Conservation (phyloP, 2,888 invertebrate genomes). For the Trisateles emortualis region DNA sequence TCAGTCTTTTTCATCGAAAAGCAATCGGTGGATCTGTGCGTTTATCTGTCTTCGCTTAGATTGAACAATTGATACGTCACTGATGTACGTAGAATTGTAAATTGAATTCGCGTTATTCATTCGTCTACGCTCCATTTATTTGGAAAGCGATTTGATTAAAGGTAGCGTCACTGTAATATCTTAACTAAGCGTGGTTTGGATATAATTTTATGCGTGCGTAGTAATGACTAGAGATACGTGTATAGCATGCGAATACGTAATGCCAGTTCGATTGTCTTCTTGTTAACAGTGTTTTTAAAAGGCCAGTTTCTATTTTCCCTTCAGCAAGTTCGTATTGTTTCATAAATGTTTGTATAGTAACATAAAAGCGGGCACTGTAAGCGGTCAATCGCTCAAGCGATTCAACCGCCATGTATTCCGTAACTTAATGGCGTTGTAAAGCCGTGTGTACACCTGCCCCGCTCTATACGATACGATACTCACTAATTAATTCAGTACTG, state of each 20-base stretch:
- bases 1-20: conserved; percentile 82
- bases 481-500: conserved; percentile 80
- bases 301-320: conserved; percentile 40
- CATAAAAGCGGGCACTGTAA: conserved; percentile 54
- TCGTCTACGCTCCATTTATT: conserved; percentile 81
- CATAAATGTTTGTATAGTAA: conserved; percentile 45
- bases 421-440: conserved; percentile 75
- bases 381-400: conserved; percentile 71
- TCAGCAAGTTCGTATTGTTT: conserved; percentile 49
- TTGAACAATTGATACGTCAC: conserved; percentile 85
- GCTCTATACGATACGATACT: conserved; percentile 61
- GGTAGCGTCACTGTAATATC: conserved; percentile 67
- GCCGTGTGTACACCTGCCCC: conserved; percentile 75
- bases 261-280: conserved; percentile 40
- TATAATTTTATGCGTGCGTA: conserved; percentile 60
- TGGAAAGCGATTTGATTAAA: conserved; percentile 79
- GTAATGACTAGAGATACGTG: conserved; percentile 53
- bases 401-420: conserved; percentile 62
- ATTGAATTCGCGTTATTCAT: conserved; percentile 84
- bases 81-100: conserved; percentile 83
- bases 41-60: conserved; percentile 84
- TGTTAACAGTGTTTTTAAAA: conserved; percentile 44
- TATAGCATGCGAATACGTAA: conserved; percentile 48
- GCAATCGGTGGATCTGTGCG: conserved; percentile 79
- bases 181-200: conserved; percentile 65